Conservation (phyloP, 1,140 invertebrate species). For the Stegodyphus dumicola region DNA sequence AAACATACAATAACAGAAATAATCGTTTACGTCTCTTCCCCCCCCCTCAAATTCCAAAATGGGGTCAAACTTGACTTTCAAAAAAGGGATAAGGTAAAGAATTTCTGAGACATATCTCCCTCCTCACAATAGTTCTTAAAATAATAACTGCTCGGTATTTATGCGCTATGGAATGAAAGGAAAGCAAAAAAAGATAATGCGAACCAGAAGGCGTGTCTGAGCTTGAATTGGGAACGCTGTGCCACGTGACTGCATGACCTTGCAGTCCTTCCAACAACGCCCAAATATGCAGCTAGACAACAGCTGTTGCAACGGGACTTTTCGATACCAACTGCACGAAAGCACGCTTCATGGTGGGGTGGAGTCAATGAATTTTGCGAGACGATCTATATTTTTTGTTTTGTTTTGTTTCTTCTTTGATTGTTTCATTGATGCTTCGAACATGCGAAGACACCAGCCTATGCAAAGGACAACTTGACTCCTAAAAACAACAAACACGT, state of each 20-base stretch:
- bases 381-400: too few relatives aligned
- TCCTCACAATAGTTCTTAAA: slow-evolving; percentile 21
- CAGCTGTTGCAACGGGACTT: slow-evolving; percentile 33
- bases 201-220: slow-evolving; percentile 16
- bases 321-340: not conserved
- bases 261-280: slow-evolving; percentile 18
- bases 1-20: too few relatives aligned
- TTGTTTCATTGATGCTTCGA: too few relatives aligned
- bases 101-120: slow-evolving; percentile 1
- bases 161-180: not conserved
- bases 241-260: slow-evolving; percentile 27
- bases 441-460: too few relatives aligned
- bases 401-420: too few relatives aligned
- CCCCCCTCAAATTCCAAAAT: not conserved
- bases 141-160: slow-evolving; percentile 14
- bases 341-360: not conserved
- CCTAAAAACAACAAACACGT: too few relatives aligned
- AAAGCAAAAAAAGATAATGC: slow-evolving; percentile 13
- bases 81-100: slow-evolving; percentile 7
- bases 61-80: slow-evolving; percentile 36
- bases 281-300: slow-evolving; percentile 26
- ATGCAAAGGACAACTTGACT: too few relatives aligned
- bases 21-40: too few relatives aligned
- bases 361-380: not conserved
- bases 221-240: slow-evolving; percentile 7